Evolutionary conservation across 2,888 invertebrate genomes (phyloP), one percentile per base, ranked within the genome.

Genomic region (Tetragonisca angustula): DNA sequence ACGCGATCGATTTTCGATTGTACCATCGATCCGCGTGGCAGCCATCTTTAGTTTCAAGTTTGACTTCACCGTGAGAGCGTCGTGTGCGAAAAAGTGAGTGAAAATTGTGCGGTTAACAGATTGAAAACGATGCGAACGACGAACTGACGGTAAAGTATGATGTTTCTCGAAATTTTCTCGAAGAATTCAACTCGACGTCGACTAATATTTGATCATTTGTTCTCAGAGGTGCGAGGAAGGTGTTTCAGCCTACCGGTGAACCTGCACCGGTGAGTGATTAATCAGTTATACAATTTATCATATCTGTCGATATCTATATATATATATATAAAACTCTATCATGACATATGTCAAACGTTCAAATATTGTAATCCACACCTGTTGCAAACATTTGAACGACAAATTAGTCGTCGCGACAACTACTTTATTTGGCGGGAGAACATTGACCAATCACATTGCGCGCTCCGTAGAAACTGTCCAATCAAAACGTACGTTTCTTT

Each of bases 11-110:
- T 61, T 9, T 54, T 70, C 59, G 56, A 64, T 65, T 50, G 13
- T 32, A n/a, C 24, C 24, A 56, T 76, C 27, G 50, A 77, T 64
- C n/a, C 21, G 19, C 21, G 21, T 59, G 56, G 65, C 50, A 27
- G 65, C 65, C 65, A 80, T 80, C 32, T 80, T 80, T 52, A 21
- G 19, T 70, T 71, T 49, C 13, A 54, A 77, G 56, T 71, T 56
- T 71, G 43, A 43, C 56, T 64, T 27, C 15, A 43, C 9, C 36
- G 32, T 21, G 21, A 32, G n/a, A 24, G 21, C 36, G 36, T 78
- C 21, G 19, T 17, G 5, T 3, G 56, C 19, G 11, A 2, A n/a
- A 17, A 64, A 75, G 27, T 56, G 11, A 52, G 11, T 21, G 43
- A 9, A 6, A 50, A 59, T 52, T 50, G 21, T 49, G 43, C 6